These are phyloP conservation scores for Leptinotarsa lineolata DNA, from an alignment of 1,140 invertebrate genomes.

Conservation along the genomic window DNA sequence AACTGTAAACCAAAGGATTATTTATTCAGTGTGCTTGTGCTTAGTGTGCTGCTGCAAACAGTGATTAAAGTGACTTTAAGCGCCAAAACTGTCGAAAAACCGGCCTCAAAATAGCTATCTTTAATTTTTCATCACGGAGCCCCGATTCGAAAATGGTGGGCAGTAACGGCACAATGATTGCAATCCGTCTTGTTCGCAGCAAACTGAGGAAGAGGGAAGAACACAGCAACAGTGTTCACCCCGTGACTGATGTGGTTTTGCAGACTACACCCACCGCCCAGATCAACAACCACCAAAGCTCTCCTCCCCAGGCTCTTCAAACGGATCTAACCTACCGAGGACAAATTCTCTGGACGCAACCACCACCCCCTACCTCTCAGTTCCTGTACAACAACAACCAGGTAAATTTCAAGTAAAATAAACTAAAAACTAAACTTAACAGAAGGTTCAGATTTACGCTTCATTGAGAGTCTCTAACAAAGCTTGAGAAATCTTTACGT, in stretches of 20 bases:
- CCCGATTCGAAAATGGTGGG: slow-evolving; percentile 68
- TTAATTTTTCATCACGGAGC: slow-evolving; percentile 49
- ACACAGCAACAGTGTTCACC: slow-evolving; percentile 67
- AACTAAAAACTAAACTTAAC: not conserved
- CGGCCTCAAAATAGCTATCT: slow-evolving; percentile 53
- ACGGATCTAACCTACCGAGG: slow-evolving; percentile 55
- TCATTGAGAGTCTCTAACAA: not conserved
- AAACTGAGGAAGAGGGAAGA: slow-evolving; percentile 83
- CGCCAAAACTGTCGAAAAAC: not conserved
- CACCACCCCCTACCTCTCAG: slow-evolving; percentile 72
- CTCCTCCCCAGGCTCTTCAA: slow-evolving; percentile 42
- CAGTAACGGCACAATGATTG: slow-evolving; percentile 80
- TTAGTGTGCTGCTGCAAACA: slow-evolving; percentile 30
- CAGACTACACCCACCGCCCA: slow-evolving; percentile 57
- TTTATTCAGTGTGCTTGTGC: slow-evolving; percentile 21
- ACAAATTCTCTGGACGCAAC: slow-evolving; percentile 78
- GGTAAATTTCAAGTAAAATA: slow-evolving; percentile 58
- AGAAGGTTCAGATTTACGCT: not conserved
- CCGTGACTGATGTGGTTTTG: slow-evolving; percentile 62
- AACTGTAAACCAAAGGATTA: slow-evolving; percentile 35
- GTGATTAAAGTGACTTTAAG: slow-evolving; percentile 13
- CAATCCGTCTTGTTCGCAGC: slow-evolving; percentile 84
- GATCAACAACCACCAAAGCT: slow-evolving; percentile 38
- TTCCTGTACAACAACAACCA: slow-evolving; percentile 78
- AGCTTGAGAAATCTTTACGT: not conserved